A percentile compares a stretch with the other conserved stretches of the same genome.
These are phyloP conservation scores for Eurytoma californica DNA, from an alignment of 2,888 invertebrate genomes.

Conservation along the genomic window DNA sequence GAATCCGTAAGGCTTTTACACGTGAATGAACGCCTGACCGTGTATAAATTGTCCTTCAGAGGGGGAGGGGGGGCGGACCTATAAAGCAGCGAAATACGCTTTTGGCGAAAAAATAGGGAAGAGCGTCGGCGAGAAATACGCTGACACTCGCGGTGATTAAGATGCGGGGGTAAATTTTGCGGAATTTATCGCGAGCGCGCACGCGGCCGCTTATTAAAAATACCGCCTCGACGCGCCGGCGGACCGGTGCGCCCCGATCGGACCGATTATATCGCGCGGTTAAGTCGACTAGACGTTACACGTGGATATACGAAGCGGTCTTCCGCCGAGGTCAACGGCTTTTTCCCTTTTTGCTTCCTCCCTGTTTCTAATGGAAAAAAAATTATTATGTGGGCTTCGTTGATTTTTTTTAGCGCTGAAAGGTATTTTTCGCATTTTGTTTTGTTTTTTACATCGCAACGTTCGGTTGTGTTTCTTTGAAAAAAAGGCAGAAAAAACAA, in stretches of 20 bases:
- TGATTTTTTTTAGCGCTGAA: no score
- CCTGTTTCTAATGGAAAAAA: no score
- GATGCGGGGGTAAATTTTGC: slow-evolving; percentile 39
- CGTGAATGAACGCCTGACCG: slow-evolving; percentile 28
- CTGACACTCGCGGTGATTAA: slow-evolving; percentile 50
- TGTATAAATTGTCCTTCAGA: slow-evolving; percentile 42
- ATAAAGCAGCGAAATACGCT: background rate
- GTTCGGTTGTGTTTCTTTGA: no score
- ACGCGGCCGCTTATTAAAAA: slow-evolving; percentile 25
- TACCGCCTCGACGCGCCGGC: background rate
- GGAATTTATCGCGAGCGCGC: slow-evolving; percentile 24
- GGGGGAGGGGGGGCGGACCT: background rate
- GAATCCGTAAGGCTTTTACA: background rate
- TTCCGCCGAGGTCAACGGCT: no score
- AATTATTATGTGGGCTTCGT: no score
- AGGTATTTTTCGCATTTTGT: no score
- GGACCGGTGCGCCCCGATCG: background rate
- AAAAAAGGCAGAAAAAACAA: no score
- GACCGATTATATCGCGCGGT: background rate
- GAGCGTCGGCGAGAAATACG: slow-evolving; percentile 34
- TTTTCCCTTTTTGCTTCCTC: no score
- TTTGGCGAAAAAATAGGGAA: background rate
- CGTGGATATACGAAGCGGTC: no score
- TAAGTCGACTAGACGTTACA: no score
- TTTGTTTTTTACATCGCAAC: no score